Conservation (phyloP, 2,113 vertebrate genomes). For the Rhabdomys dilectus region DNA sequence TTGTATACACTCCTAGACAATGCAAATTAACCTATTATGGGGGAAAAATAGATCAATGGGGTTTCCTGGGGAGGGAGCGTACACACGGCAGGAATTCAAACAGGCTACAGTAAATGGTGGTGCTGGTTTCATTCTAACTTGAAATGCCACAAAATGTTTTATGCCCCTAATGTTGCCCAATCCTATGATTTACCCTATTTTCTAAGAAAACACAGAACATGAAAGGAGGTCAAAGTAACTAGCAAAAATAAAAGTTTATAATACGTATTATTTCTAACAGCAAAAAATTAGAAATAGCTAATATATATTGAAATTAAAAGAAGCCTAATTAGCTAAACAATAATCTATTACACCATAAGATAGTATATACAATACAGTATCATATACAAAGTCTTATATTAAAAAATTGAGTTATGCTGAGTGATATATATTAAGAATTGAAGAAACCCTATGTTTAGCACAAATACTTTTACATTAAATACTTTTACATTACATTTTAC, state of each 20-base stretch:
- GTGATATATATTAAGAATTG: neutral
- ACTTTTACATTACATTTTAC: too few relatives aligned
- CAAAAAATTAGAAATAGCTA: neutral
- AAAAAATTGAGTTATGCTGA: neutral
- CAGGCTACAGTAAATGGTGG: neutral
- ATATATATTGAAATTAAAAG: conserved; percentile 16
- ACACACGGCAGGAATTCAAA: neutral
- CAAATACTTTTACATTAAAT: too few relatives aligned
- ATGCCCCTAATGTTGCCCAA: neutral
- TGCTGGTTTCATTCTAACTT: neutral
- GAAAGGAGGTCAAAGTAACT: neutral
- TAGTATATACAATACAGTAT: neutral
- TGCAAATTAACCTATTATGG: neutral
- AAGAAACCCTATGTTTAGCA: neutral
- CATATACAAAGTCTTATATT: neutral
- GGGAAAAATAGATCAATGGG: neutral
- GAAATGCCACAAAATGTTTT: neutral
- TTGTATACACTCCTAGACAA: conserved; percentile 29
- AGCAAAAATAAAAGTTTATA: neutral
- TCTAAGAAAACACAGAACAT: neutral
- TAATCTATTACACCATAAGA: neutral
- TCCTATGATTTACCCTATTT: neutral
- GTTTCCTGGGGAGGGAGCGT: neutral
- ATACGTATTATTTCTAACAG: neutral
- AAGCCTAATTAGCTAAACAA: neutral